Evolutionary conservation across 2,888 invertebrate species (phyloP).

Genomic region (Lamellibrachia columna): DNA sequence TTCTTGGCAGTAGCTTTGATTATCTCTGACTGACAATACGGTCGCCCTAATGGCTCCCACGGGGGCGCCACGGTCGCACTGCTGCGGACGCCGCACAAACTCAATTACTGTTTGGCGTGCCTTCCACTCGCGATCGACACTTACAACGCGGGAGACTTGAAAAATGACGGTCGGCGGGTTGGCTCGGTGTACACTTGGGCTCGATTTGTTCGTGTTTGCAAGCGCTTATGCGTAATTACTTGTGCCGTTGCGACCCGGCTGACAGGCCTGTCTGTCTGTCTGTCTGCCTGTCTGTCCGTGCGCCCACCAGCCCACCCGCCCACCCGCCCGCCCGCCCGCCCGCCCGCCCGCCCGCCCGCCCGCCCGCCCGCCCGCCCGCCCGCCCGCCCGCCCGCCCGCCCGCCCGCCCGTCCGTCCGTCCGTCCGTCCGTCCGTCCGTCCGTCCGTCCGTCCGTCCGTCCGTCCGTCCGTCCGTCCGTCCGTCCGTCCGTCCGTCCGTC

Average conservation of each 20-base stretch:
- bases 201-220: conserved; percentile 16
- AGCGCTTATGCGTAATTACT: conserved; percentile 12
- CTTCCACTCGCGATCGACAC: neutral
- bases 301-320: neutral
- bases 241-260: neutral
- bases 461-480: neutral
- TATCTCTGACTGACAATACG: conserved; percentile 9
- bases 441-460: neutral
- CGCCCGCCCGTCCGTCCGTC: neutral
- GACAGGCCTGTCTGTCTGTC: neutral
- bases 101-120: neutral
- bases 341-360: conserved; percentile 9
- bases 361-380: neutral
- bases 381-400: neutral
- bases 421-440: neutral
- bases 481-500: no score
- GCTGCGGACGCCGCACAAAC: neutral
- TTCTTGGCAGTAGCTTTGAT: conserved; percentile 12
- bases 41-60: conserved; percentile 6
- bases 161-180: neutral
- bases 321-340: neutral
- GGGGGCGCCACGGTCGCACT: conserved; percentile 6
- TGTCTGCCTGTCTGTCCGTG: neutral
- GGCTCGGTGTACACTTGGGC: neutral
- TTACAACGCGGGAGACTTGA: neutral